phyloP scores from a whole-genome alignment of 2,113 vertebrate genomes.

The Rattus norvegicus region DNA sequence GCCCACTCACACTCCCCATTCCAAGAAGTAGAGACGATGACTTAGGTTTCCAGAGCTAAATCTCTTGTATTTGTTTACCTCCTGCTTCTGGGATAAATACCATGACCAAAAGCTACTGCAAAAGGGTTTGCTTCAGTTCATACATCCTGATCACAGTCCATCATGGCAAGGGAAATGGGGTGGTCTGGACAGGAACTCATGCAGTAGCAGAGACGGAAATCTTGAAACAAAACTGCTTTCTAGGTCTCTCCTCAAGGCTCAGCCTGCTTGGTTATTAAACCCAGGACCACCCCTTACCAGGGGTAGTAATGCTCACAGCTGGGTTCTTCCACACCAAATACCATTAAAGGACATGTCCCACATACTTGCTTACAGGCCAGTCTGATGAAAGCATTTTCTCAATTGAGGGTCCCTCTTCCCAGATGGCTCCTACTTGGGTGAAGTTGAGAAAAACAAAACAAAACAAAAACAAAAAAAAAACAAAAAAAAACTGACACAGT shows the following conservation, averaged over 20 bases:
- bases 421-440: neutral
- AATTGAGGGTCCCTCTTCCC: neutral
- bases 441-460: neutral
- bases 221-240: neutral
- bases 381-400: neutral
- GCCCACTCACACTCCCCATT: neutral
- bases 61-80: neutral
- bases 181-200: neutral
- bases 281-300: neutral
- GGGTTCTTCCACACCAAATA: neutral
- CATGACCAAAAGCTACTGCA: neutral
- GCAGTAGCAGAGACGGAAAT: neutral
- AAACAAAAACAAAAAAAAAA: neutral
- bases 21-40: fast-evolving
- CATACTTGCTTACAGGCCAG: neutral
- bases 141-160: too few relatives aligned
- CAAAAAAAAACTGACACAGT: neutral
- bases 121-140: neutral
- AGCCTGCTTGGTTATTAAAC: neutral
- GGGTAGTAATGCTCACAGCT: neutral
- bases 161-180: too few relatives aligned
- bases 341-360: neutral
- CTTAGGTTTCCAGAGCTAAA: neutral
- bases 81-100: neutral
- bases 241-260: neutral